Evolutionary conservation across 2,888 invertebrate genomes (phyloP), one percentile per base, ranked within the genome.

Genomic region (Nomada fucata): DNA sequence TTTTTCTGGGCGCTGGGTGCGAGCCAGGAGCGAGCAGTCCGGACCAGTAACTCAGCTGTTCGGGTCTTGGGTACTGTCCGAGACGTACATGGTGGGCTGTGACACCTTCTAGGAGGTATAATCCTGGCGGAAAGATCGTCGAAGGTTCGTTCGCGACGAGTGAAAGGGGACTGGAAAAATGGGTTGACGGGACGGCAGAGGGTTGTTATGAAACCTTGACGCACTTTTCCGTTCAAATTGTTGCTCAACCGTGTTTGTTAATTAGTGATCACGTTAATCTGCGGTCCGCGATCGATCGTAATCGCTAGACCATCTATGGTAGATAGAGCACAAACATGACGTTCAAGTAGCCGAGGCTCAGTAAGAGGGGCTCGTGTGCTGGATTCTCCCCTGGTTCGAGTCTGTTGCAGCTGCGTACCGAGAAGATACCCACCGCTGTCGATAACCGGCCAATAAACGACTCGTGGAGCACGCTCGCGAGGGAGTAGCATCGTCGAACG

Each of bases 371-470:
- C n/a, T n/a, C 55, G 42, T 50, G 64, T 44, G 59, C 20, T 26
- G 53, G 42, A 50, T 72, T 26, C 5, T 47, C 18, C 68, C 23
- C 42, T 55, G 47, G n/a, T 52, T 52, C 29, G 20, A 23, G 59
- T 44, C 64, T 52, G 74, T 68, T 71, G 79, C 83, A 82, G 72
- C 82, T 82, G 76, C 79, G 82, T 76, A 69, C 71, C 23, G 44
- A 13, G 64, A 57, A 23, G 36, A 61, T 59, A 55, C 50, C 26
- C 18, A n/a, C 23, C 52, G 18, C 64, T 63, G 63, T 72, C 82
- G 71, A 78, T 78, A 79, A 26, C 53, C 59, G 42, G 20, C 61
- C 67, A n/a, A 74, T 70, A 73, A 61, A 80, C 55, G 26, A 15
- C 65, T 26, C 50, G 42, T 29, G 13, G 44, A 47, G n/a, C 57